Evolutionary conservation across 2,797 vertebrate genomes (phyloP).

Genomic region (Echiichthys vipera): DNA sequence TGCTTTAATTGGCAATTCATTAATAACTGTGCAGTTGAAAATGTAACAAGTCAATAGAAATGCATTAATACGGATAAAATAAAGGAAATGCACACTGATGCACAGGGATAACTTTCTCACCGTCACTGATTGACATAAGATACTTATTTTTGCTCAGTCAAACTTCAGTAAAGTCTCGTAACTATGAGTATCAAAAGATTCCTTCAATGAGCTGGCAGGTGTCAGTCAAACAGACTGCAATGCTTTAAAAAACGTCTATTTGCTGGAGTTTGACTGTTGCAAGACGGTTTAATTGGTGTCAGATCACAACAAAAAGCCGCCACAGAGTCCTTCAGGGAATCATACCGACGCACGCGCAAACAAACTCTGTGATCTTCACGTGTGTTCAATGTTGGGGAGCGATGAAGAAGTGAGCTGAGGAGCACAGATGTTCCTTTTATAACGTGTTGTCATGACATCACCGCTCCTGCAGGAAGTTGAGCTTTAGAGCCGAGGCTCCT

Average conservation of each 20-base stretch:
- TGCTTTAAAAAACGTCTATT: background rate
- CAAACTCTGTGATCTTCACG: slow-evolving; percentile 14
- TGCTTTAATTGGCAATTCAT: background rate
- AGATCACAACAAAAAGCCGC: slow-evolving; percentile 6
- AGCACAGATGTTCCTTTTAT: slow-evolving; percentile 70
- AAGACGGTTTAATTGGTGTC: slow-evolving; percentile 12
- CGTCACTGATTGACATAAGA: background rate
- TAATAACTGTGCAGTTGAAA: background rate
- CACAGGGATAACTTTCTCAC: too few relatives aligned
- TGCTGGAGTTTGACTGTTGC: slow-evolving; percentile 4
- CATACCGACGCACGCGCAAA: slow-evolving; percentile 2
- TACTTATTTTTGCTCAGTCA: background rate
- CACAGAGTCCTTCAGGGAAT: slow-evolving; percentile 16
- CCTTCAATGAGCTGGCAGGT: background rate
- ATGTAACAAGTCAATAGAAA: background rate
- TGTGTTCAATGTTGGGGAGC: slow-evolving; percentile 15
- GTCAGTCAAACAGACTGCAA: slow-evolving; percentile 1
- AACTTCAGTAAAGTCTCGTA: background rate
- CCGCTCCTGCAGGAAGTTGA: slow-evolving; percentile 51
- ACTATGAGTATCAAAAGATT: background rate
- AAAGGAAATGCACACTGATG: background rate
- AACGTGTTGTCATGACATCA: slow-evolving; percentile 54
- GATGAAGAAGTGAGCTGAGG: slow-evolving; percentile 30
- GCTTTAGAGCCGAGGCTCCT: slow-evolving; percentile 40
- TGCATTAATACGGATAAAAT: background rate